Evolutionary conservation across 2,888 invertebrate species (phyloP).

Genomic region (Frankliniella fusca): DNA sequence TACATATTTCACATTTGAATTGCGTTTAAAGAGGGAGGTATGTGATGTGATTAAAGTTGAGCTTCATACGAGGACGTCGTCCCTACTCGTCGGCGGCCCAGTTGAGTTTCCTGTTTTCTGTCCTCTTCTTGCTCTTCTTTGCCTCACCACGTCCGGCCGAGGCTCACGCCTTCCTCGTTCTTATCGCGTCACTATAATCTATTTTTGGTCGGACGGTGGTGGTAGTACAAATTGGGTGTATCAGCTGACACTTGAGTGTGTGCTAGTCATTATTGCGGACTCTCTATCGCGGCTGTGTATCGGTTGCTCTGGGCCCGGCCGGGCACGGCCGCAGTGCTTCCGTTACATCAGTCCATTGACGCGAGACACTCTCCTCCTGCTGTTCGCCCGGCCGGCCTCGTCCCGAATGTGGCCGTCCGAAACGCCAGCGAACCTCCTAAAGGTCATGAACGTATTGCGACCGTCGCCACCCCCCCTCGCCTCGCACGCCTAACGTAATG

Average conservation of each 20-base stretch:
- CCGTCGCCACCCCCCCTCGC: too few species aligned
- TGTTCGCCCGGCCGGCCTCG: background rate
- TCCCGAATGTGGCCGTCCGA: too few species aligned
- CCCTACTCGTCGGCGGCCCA: background rate
- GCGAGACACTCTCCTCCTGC: background rate
- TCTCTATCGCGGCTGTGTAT: background rate
- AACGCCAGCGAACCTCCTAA: too few species aligned
- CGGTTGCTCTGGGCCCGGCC: too few species aligned
- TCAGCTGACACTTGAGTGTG: background rate
- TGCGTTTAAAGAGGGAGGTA: too few species aligned
- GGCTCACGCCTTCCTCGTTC: background rate
- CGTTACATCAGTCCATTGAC: background rate
- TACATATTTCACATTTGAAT: too few species aligned
- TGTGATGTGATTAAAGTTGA: too few species aligned
- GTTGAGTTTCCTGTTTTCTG: background rate
- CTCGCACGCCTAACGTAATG: too few species aligned
- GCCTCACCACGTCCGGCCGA: background rate
- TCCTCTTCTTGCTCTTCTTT: background rate
- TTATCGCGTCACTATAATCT: background rate
- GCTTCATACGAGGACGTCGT: too few species aligned
- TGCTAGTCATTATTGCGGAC: background rate
- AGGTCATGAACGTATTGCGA: too few species aligned
- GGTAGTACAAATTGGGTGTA: background rate
- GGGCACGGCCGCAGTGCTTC: too few species aligned
- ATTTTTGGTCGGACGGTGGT: background rate